These are phyloP conservation scores for Hipposideros larvatus DNA, from an alignment of 2,797 vertebrate species.

Conservation along the genomic window DNA sequence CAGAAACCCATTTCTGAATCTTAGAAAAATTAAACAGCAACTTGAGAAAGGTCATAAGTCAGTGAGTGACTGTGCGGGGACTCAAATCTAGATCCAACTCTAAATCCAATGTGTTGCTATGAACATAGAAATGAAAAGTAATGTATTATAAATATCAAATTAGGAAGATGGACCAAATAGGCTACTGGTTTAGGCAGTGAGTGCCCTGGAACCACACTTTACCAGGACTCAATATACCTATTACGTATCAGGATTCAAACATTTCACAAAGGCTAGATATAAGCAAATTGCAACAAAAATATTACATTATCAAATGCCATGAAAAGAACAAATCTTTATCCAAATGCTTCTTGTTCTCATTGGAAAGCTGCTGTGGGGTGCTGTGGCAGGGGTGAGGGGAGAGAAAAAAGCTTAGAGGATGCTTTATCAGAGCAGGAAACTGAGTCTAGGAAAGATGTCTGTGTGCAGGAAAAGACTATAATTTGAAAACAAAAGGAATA, in stretches of 20 bases:
- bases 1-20: background rate
- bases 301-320: background rate
- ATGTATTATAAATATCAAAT: background rate
- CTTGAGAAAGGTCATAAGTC: background rate
- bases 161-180: background rate
- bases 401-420: background rate
- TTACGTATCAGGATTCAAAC: background rate
- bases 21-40: slow-evolving; percentile 3
- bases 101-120: background rate
- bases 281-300: background rate
- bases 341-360: background rate
- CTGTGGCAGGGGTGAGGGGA: background rate
- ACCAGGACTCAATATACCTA: background rate
- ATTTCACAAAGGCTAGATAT: background rate
- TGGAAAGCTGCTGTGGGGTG: background rate
- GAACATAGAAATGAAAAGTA: background rate
- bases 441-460: background rate
- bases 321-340: background rate
- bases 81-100: background rate
- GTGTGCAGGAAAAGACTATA: background rate
- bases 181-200: background rate
- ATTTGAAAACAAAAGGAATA: background rate
- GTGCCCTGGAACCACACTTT: background rate
- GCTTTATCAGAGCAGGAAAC: background rate
- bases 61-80: background rate